phyloP scores from a whole-genome alignment of 1,140 invertebrate genomes.

The Alviniconcha marisindica region DNA sequence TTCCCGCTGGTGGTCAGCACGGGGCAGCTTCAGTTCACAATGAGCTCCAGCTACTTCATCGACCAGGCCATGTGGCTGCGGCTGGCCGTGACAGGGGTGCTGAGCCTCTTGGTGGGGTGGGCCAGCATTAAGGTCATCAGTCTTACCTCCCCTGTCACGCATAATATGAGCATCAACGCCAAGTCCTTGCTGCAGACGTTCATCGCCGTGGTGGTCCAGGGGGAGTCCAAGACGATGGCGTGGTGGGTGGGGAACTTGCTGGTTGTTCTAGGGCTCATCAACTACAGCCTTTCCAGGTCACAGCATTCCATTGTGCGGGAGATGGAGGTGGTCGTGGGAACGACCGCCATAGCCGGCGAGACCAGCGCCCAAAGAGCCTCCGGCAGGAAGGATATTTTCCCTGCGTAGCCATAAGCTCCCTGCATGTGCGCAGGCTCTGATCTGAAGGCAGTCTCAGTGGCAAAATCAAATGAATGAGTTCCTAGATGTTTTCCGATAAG shows the following conservation, averaged over 20 bases:
- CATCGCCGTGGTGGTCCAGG: constrained; percentile 69
- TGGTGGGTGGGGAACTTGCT: constrained; percentile 74
- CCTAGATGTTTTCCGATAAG: no score
- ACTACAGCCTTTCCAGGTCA: not conserved
- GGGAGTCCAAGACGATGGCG: constrained; percentile 64
- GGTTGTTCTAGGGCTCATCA: constrained; percentile 68
- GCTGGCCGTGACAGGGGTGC: constrained; percentile 64
- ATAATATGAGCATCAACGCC: constrained; percentile 75
- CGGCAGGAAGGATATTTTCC: no score
- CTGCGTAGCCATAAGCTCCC: no score
- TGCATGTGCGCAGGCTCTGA: no score
- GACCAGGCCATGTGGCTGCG: constrained; percentile 60
- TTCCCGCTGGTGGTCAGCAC: constrained; percentile 65
- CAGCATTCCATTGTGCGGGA: not conserved
- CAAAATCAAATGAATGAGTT: no score
- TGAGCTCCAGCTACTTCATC: not conserved
- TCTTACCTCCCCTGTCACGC: constrained; percentile 73
- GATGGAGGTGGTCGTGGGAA: no score
- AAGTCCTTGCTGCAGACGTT: constrained; percentile 74
- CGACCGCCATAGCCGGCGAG: no score
- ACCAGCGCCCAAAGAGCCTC: no score
- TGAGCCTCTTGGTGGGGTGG: constrained; percentile 72
- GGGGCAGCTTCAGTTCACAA: constrained; percentile 55
- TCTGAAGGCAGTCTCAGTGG: no score
- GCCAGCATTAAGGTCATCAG: constrained; percentile 73